phyloP scores from a whole-genome alignment of 30 jellyfish, hydroid and myxozoan species.

The Aurelia aurita complex sp. Pacific region DNA sequence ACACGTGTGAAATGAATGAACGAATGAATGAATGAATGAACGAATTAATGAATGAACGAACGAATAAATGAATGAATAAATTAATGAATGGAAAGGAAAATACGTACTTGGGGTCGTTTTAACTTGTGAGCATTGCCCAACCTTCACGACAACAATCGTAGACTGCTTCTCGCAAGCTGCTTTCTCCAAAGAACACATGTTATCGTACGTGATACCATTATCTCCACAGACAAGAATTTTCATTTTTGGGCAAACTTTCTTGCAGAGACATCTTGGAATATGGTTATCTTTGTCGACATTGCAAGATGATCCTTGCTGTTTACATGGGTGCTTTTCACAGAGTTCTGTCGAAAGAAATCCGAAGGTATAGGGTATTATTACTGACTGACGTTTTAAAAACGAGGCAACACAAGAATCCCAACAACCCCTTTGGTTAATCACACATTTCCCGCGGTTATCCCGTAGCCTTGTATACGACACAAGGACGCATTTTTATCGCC shows the following conservation, averaged over 20 bases:
- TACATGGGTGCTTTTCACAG: slow-evolving; percentile 6
- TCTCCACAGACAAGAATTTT: slow-evolving; percentile 18
- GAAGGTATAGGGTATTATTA: neutral
- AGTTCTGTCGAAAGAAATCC: slow-evolving; percentile 10
- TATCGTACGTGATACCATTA: slow-evolving; percentile 25
- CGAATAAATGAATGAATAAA: too few species aligned
- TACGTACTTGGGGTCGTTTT: neutral
- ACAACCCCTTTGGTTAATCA: too few species aligned
- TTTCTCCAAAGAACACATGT: slow-evolving; percentile 8
- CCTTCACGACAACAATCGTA: neutral
- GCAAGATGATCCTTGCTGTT: slow-evolving; percentile 28
- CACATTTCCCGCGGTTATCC: too few species aligned
- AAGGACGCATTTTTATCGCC: too few species aligned
- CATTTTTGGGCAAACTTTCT: neutral
- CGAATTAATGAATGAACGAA: too few species aligned
- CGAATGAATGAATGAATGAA: too few species aligned
- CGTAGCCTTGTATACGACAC: too few species aligned
- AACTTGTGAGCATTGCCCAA: neutral
- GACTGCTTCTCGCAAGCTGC: slow-evolving; percentile 18
- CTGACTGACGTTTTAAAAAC: too few species aligned
- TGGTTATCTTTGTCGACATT: neutral
- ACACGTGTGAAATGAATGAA: too few species aligned
- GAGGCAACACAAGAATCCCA: too few species aligned
- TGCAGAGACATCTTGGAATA: slow-evolving; percentile 31
- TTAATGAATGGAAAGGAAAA: too few species aligned